Evolutionary conservation across 2,888 invertebrate genomes (phyloP).

Genomic region (Heliothis peltigera): DNA sequence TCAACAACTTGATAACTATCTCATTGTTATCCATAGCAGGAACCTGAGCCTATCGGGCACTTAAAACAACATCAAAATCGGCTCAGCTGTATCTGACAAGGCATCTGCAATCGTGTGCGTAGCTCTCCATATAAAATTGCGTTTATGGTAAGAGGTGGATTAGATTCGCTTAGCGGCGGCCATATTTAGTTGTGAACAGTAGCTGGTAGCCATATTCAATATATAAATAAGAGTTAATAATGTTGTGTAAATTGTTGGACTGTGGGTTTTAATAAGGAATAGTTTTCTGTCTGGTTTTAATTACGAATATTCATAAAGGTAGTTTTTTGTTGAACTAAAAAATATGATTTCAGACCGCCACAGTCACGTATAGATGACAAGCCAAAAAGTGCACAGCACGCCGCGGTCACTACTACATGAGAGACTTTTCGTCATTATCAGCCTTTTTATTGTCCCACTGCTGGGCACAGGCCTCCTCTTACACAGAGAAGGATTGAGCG

Average conservation of each 20-base stretch:
- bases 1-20: conserved; percentile 36
- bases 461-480: no score
- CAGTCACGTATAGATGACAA: no score
- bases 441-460: no score
- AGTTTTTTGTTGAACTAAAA: no score
- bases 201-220: conserved; percentile 39
- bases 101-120: conserved; percentile 72
- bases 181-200: conserved; percentile 47
- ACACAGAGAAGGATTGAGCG: no score
- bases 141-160: conserved; percentile 75
- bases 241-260: conserved; percentile 13
- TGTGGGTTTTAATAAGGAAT: neutral
- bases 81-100: conserved; percentile 69
- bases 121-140: conserved; percentile 62
- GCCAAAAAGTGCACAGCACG: no score
- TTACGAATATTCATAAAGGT: no score
- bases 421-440: no score
- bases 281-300: neutral
- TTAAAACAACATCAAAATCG: conserved; percentile 81
- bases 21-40: conserved; percentile 63
- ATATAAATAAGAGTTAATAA: conserved; percentile 47
- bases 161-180: conserved; percentile 66
- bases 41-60: conserved; percentile 70
- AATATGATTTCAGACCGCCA: no score
- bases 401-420: no score